Base-by-base conservation (phyloP, 2,888 invertebrate genomes). In the Diarsia brunnea region DNA sequence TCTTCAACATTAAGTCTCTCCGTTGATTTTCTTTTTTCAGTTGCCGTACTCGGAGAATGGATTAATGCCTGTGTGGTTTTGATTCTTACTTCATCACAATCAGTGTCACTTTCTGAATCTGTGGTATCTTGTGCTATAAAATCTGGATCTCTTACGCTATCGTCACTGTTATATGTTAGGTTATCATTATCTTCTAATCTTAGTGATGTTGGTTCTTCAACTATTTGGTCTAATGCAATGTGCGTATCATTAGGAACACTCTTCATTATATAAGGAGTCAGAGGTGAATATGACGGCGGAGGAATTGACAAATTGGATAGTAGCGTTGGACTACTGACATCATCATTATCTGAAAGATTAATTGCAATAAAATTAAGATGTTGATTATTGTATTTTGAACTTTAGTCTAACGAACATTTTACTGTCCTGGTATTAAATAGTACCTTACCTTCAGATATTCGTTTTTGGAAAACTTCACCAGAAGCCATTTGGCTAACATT, bases 21-120 rank as follows among this genome's bases (percentile, higher is more conserved):
- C 69, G 63, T 69, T 74, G 74, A 74, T 74, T 55, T 74, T 69
- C 43, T 47, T 74, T 73, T 73, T 73, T 73, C 73, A 73, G 73
- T 73, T 73, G 73, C 73, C 67, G 38, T 73, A 73, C 24, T 73
- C 60, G 66, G 60, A 67, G 67, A 72, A 72, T 72, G 72, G 72
- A 73, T 73, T 73, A 73, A 73, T 73, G 60, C 67, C 73, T 73
- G 38, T 73, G 73, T 47, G 47, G 74, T 74, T 74, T 45, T 74
- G 74, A 74, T 74, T 47, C 69, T 74, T 69, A 63, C 63, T 74
- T 74, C 74, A 74, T 74, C 74, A 74, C 74, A 74, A 74, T 74
- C 75, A 76, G 72, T 72, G 72, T 72, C 77, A 77, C 77, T 77
- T 76, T 76, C 76, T 76, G 72, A 71, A 75, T 75, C 75, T 71